Evolutionary conservation across 1,140 invertebrate species (phyloP).

Genomic region (Lethocerus indicus): DNA sequence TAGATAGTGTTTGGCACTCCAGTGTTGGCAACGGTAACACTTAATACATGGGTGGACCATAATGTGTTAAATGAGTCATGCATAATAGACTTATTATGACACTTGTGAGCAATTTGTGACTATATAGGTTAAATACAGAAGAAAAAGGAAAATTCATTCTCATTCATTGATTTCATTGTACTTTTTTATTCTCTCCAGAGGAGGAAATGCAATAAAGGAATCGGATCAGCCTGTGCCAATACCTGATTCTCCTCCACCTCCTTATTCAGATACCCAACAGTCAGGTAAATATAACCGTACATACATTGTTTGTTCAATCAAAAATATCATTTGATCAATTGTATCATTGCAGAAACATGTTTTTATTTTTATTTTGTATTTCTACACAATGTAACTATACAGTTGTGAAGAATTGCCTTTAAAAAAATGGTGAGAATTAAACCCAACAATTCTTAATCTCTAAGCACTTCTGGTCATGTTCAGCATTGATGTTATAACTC

Average conservation of each 20-base stretch:
- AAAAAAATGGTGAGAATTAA: no score
- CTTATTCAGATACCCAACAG: constrained; percentile 5
- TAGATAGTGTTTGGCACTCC: no score
- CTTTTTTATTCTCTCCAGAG: not conserved
- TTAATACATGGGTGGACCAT: no score
- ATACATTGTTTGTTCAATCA: not conserved
- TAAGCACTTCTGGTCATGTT: no score
- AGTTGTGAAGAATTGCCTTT: no score
- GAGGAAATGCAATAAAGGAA: constrained; percentile 6
- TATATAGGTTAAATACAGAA: not conserved
- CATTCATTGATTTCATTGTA: constrained; percentile 3
- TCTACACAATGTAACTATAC: no score
- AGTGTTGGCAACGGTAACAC: no score
- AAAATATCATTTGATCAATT: not conserved
- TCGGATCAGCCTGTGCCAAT: not conserved
- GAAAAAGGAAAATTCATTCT: constrained; percentile 1
- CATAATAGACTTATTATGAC: not conserved
- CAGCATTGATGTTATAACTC: no score
- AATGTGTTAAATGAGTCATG: not conserved
- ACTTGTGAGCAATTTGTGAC: not conserved
- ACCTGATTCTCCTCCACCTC: constrained; percentile 14
- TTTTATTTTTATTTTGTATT: no score
- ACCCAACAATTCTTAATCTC: no score
- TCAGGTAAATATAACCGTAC: not conserved
- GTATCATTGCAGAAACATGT: not conserved